Percentiles rank a stretch among this genome's conserved stretches.
These are phyloP conservation scores for Trissoscelio sp. DNA, from an alignment of 2,888 invertebrate species.

Conservation along the genomic window DNA sequence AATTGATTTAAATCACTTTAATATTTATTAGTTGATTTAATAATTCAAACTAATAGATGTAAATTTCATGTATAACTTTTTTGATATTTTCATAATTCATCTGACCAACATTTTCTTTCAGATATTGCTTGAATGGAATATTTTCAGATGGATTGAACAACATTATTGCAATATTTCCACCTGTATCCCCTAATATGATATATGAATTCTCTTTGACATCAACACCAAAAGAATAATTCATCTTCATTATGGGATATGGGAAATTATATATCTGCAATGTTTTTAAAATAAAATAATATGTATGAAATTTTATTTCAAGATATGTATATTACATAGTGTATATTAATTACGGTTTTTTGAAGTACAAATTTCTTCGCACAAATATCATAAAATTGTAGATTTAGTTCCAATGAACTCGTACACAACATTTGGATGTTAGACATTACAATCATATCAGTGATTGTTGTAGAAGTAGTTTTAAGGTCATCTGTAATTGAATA, in stretches of 20 bases:
- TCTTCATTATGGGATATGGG: constrained; percentile 85
- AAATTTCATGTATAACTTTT: no score
- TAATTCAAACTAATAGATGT: no score
- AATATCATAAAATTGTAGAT: constrained; percentile 92
- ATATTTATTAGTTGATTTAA: background rate
- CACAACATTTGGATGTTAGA: constrained; percentile 91
- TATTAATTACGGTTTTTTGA: constrained; percentile 85
- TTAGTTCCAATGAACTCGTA: constrained; percentile 90
- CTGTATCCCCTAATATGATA: constrained; percentile 89
- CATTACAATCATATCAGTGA: constrained; percentile 89
- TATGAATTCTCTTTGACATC: constrained; percentile 86
- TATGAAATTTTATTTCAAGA: background rate
- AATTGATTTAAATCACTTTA: background rate
- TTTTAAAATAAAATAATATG: background rate
- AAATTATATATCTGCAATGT: constrained; percentile 85
- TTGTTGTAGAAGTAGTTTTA: constrained; percentile 88
- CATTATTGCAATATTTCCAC: constrained; percentile 88
- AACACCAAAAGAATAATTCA: constrained; percentile 87
- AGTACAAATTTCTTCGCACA: constrained; percentile 89
- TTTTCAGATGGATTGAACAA: constrained; percentile 86
- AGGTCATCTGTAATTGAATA: constrained; percentile 84
- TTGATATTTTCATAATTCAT: constrained; percentile 86
- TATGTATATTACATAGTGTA: background rate
- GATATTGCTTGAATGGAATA: constrained; percentile 89
- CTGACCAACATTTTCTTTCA: constrained; percentile 86